Percentiles rank a stretch among this genome's conserved stretches.
phyloP scores from a whole-genome alignment of 2,113 vertebrate species.

The Serinus canaria region DNA sequence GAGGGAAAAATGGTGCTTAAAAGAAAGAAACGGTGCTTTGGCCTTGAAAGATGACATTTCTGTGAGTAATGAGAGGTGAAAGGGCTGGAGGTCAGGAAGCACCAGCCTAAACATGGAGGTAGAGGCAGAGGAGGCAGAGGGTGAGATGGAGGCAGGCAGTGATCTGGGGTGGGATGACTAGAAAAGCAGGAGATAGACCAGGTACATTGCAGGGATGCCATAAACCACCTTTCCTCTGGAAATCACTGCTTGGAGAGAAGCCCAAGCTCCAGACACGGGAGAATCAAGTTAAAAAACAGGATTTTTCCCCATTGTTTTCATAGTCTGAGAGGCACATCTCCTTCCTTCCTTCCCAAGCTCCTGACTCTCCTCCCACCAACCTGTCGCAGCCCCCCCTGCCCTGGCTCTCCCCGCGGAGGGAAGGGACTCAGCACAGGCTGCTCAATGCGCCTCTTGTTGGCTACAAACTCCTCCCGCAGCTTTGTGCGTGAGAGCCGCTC shows the following conservation, averaged over 20 bases:
- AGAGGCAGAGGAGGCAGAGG: not conserved
- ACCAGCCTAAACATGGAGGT: not conserved
- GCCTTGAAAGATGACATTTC: not conserved
- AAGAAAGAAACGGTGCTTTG: not conserved
- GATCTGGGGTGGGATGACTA: rapidly evolving
- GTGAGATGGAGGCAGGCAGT: rapidly evolving
- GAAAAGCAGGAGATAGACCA: not conserved
- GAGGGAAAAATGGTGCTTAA: not conserved
- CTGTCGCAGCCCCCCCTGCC: not conserved
- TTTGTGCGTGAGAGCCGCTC: not conserved
- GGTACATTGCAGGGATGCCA: not conserved
- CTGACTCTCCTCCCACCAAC: not conserved
- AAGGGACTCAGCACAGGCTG: not conserved
- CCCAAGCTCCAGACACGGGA: not conserved
- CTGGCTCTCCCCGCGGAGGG: not conserved
- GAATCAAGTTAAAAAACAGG: not conserved
- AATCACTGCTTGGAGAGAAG: not conserved
- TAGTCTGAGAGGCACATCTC: not conserved
- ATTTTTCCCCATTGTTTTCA: not conserved
- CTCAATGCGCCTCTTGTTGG: not conserved
- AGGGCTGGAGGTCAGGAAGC: not conserved
- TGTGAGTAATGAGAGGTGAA: not conserved
- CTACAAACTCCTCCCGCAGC: not conserved
- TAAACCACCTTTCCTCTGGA: not conserved
- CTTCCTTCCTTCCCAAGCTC: constrained; percentile 4